Conservation (phyloP, 2,797 vertebrate genomes). For the Schizopygopsis pylzovi region DNA sequence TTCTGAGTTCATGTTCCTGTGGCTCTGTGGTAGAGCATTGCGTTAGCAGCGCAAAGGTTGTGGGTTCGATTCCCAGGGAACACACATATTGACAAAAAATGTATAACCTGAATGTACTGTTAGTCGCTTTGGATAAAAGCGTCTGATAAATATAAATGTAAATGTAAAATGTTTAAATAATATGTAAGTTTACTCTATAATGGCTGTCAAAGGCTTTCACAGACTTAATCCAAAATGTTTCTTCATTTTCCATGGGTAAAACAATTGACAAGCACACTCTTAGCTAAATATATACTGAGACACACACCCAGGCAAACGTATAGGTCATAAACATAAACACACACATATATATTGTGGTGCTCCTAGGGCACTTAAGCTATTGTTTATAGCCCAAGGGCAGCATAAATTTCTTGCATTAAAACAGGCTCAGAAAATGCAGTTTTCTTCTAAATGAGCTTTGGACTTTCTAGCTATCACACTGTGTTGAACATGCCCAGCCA, state of each 20-base stretch:
- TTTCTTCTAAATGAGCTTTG: constrained; percentile 24
- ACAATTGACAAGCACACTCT: background rate
- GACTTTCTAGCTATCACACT: constrained; percentile 24
- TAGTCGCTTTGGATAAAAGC: no score
- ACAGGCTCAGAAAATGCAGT: background rate
- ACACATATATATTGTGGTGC: background rate
- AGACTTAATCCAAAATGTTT: constrained; percentile 2
- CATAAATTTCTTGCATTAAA: constrained; percentile 13
- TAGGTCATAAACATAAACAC: constrained; percentile 8
- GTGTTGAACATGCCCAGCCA: constrained; percentile 43
- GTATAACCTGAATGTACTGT: no score
- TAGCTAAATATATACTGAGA: background rate
- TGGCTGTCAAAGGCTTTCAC: background rate
- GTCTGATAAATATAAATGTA: no score
- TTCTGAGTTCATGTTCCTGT: background rate
- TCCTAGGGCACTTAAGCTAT: constrained; percentile 4
- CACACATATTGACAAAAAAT: no score
- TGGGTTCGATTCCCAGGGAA: no score
- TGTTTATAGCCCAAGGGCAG: constrained; percentile 26
- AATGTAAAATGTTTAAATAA: background rate
- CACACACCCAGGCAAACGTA: background rate
- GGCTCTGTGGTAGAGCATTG: no score
- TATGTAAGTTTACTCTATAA: background rate
- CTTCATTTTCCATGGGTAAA: background rate
- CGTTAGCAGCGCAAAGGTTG: no score